A percentile compares a stretch with the other conserved stretches of the same genome.
phyloP scores from a whole-genome alignment of 2,888 invertebrate genomes.

The Chymomyza caudatula region DNA sequence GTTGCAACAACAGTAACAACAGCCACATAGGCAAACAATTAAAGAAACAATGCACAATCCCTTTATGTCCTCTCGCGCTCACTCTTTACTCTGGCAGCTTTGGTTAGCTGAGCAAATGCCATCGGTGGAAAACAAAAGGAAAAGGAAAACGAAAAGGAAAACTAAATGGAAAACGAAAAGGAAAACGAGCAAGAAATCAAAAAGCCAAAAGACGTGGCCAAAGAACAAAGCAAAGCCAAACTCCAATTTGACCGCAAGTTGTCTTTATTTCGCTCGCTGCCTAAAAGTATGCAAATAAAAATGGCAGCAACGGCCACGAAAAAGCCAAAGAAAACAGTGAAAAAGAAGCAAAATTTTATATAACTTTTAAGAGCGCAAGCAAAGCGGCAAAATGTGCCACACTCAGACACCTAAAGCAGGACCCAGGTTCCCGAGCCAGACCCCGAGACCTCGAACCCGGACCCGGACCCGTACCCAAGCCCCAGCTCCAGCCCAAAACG shows the following conservation, averaged over 20 bases:
- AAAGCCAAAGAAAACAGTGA: background rate
- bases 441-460: background rate
- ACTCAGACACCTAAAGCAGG: background rate
- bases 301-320: background rate
- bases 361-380: constrained; percentile 6
- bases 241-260: constrained; percentile 37
- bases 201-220: constrained; percentile 12
- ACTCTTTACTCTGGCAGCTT: background rate
- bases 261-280: constrained; percentile 27
- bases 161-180: constrained; percentile 12
- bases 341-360: background rate
- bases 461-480: background rate
- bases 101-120: constrained; percentile 4
- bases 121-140: background rate
- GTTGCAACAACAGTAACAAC: background rate
- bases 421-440: background rate
- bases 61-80: background rate
- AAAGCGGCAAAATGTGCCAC: constrained; percentile 16
- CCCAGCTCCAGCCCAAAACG: background rate
- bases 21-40: background rate
- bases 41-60: background rate
- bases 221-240: constrained; percentile 20
- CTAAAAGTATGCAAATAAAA: constrained; percentile 50
- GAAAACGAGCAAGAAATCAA: background rate
- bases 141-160: background rate